Base-by-base conservation (phyloP, 2,888 invertebrate species). In the Drosophila limbata region DNA sequence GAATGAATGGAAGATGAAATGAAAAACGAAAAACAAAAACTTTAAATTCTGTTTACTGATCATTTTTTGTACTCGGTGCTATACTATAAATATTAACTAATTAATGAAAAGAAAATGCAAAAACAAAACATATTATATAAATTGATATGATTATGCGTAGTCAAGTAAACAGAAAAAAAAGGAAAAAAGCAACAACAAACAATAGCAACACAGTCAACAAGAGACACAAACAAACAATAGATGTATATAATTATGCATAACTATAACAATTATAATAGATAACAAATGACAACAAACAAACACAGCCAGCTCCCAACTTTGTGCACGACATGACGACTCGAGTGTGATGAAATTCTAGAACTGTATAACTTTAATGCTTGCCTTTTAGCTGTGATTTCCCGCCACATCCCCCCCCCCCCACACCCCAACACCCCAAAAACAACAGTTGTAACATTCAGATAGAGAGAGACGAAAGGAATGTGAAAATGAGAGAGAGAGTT, bases 11-110 rank as follows among this genome's bases (percentile, higher is more conserved):
- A 65, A 21, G 39, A 17, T 28, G 15, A 37, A 68, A 8, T 5
- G 31, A 40, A 44, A 13, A 53, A 17, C 6, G 15, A 11, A 31
- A 40, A 69, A 73, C 74, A 69, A 67, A 84, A 80, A 79, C 82
- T 81, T 69, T 73, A 71, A 88, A 86, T 84, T 81, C 81, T 88
- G 81, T 87, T 88, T 81, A 80, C 73, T 81, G 75, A 80, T 87
- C 79, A 85, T 90, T 90, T 90, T 90, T 91, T 91, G 87, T 91
- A 91, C 90, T 91, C 90, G 91, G 91, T 92, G 92, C 91, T 91
- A 91, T 91, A 91, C 90, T 90, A 91, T 92, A 91, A 83, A 87
- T 84, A 86, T 84, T 67, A 80, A 84, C 82, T 88, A 87, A 79
- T 88, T 84, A 80, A 88, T 69, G 69, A 84, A 64, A 81, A 67